These are phyloP conservation scores for Acanthacorydalis orientalis DNA, from an alignment of 2,888 invertebrate genomes.

Conservation along the genomic window DNA sequence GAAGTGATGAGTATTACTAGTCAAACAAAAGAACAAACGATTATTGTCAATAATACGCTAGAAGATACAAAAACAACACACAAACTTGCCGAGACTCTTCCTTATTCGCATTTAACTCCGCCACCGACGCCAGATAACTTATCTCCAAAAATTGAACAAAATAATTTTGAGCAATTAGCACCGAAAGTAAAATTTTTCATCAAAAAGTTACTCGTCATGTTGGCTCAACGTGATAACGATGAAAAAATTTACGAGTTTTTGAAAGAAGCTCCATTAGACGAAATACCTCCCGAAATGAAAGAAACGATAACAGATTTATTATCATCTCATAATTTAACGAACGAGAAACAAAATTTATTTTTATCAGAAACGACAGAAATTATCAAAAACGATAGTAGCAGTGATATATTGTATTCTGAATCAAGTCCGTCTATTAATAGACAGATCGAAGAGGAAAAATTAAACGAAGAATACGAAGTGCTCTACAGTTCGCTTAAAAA, in stretches of 20 bases:
- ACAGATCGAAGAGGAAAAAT: not conserved
- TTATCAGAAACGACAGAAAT: not conserved
- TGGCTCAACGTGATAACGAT: slow-evolving; percentile 19
- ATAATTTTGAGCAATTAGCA: slow-evolving; percentile 11
- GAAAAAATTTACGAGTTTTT: slow-evolving; percentile 18
- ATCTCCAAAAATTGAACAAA: slow-evolving; percentile 14
- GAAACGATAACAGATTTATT: slow-evolving; percentile 3
- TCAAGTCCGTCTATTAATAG: too few relatives aligned
- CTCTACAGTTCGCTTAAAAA: not conserved
- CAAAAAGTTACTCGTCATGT: slow-evolving; percentile 26
- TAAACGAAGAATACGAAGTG: not conserved
- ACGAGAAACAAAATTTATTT: not conserved
- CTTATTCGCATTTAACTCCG: slow-evolving; percentile 18
- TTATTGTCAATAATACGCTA: not conserved
- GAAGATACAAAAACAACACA: not conserved
- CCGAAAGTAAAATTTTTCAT: slow-evolving; percentile 29
- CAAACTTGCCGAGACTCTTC: not conserved
- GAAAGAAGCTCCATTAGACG: slow-evolving; percentile 3
- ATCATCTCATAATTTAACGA: not conserved
- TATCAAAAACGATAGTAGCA: not conserved
- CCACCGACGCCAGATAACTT: slow-evolving; percentile 20
- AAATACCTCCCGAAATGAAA: slow-evolving; percentile 2
- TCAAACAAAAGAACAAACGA: not conserved
- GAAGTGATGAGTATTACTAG: not conserved
- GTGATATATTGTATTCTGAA: too few relatives aligned